phyloP scores from a whole-genome alignment of 2,888 invertebrate species.

The Pristionchus maxplancki region DNA sequence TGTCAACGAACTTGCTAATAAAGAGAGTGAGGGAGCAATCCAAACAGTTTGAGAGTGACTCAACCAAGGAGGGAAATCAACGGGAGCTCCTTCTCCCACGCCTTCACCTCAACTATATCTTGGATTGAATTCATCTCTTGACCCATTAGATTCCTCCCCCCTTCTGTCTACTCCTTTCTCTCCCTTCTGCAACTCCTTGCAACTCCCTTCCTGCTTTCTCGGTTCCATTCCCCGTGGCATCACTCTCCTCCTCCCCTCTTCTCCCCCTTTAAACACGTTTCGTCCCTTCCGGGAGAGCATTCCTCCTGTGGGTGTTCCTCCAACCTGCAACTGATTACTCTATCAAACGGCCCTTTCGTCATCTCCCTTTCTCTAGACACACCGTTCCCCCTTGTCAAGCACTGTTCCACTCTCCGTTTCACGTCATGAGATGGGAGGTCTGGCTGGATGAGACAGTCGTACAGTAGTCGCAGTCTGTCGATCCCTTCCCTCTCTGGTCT shows the following conservation, averaged over 20 bases:
- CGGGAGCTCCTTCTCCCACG: slow-evolving; percentile 3
- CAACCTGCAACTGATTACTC: slow-evolving; percentile 25
- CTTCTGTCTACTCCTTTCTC: neutral
- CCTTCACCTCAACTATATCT: slow-evolving; percentile 1
- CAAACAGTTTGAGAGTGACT: slow-evolving; percentile 36
- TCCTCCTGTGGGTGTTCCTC: neutral
- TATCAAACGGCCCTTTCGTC: neutral
- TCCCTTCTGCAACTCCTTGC: neutral
- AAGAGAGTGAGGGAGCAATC: slow-evolving; percentile 45
- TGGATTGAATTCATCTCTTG: neutral
- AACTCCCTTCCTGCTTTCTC: neutral
- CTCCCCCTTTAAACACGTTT: slow-evolving; percentile 13
- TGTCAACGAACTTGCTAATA: slow-evolving; percentile 40
- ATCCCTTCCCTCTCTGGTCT: neutral
- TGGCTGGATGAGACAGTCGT: neutral
- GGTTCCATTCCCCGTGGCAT: slow-evolving; percentile 1
- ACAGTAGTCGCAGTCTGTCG: neutral
- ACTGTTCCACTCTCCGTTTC: slow-evolving; percentile 39
- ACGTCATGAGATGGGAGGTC: neutral
- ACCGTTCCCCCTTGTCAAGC: neutral
- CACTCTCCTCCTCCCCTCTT: slow-evolving; percentile 1
- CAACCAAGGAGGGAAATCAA: neutral
- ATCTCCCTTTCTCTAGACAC: neutral
- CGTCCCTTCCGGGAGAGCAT: slow-evolving; percentile 18
- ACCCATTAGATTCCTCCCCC: neutral